Base-by-base conservation (phyloP, 2,113 vertebrate genomes). In the Alligator mississippiensis region DNA sequence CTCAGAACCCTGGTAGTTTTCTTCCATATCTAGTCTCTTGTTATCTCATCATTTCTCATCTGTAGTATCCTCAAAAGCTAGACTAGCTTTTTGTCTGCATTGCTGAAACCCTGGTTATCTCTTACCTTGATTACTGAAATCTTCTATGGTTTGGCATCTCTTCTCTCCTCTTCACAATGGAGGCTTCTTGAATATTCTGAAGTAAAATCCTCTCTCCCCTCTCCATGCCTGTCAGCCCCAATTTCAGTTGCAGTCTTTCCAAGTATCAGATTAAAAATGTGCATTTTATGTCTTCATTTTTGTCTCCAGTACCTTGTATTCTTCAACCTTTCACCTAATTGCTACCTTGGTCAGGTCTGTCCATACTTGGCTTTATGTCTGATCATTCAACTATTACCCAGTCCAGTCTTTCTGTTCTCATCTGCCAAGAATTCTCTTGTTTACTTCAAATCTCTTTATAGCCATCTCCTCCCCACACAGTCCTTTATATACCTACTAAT, bases 51-150 rank as follows among this genome's bases (percentile, higher is more conserved):
- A 8, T 76, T 87, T 9, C 86, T 54, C 75, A 19, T 64, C 70
- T 2, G 1, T 55, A 84, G 64, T 54, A 64, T 16, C 70, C 22
- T 87, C 30, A 77, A 58, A 77, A 62, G 30, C 76, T 81, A 13
- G 68, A 38, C 30, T 63, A 6, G 18, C 77, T 77, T 21, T 34
- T 87, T 70, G 11, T 1, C 0, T 82, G 9, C 24, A 82, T 19
- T 9, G 61, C 76, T 89, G 80, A 89, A 89, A 57, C 11, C 3
- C 2, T 28, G 79, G 54, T 79, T 90, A 58, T 27, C 88, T 70
- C 92, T 92, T 21, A 18, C 70, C 68, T 66, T 60, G 13, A 62
- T 82, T 89, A 59, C 38, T 82, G 27, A 85, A 80, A 55, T 72
- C 16, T 21, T 17, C 2, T 58, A 9, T 70, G 18, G 3, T 77